These are phyloP conservation scores for Acestrorhynchus altus DNA, from an alignment of 2,797 vertebrate species.

Conservation along the genomic window DNA sequence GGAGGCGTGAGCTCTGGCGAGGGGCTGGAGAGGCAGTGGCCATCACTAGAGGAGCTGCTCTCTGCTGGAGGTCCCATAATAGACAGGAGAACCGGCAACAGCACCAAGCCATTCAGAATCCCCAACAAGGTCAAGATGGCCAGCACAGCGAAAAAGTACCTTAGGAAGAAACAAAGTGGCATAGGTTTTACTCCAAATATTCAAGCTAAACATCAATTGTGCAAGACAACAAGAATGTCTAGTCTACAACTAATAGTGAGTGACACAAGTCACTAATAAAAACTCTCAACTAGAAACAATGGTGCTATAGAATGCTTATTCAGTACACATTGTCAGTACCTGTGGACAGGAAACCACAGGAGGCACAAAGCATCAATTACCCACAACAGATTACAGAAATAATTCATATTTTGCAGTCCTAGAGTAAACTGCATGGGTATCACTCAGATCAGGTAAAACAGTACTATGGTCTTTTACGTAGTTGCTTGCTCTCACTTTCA, in stretches of 20 bases:
- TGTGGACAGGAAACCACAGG: no score
- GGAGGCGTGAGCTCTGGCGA: constrained; percentile 77
- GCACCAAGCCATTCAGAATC: constrained; percentile 92
- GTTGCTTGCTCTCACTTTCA: constrained; percentile 11
- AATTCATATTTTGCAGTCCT: not conserved
- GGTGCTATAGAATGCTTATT: no score
- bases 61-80: constrained; percentile 92
- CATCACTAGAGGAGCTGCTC: constrained; percentile 75
- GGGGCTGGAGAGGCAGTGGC: constrained; percentile 74
- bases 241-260: no score
- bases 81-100: constrained; percentile 93
- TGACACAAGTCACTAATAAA: no score
- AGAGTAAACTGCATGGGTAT: not conserved
- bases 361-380: not conserved
- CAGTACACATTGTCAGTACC: no score
- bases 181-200: constrained; percentile 21
- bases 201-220: not conserved
- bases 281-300: no score
- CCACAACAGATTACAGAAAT: not conserved
- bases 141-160: constrained; percentile 96
- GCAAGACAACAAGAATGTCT: no score
- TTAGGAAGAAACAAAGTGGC: constrained; percentile 60
- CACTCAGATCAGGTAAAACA: not conserved
- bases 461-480: not conserved
- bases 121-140: constrained; percentile 92